These are phyloP conservation scores for Apolygus lucorum DNA, from an alignment of 1,140 invertebrate genomes.

Conservation along the genomic window DNA sequence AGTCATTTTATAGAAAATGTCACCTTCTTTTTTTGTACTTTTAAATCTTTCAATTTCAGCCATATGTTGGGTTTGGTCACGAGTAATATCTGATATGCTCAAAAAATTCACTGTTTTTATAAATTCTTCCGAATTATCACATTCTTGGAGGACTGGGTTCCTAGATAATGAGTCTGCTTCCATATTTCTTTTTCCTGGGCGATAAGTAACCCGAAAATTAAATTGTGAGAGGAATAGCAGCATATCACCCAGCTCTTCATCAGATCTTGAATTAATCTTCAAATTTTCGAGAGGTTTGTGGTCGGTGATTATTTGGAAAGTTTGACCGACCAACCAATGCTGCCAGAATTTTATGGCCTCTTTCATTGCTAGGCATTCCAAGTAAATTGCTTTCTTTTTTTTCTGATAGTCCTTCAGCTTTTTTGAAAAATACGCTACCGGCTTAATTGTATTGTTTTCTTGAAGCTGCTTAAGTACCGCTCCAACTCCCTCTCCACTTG, in stretches of 20 bases:
- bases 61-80: not conserved
- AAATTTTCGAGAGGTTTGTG: conserved; percentile 40
- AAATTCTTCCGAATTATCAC: conserved; percentile 27
- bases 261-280: conserved; percentile 37
- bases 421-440: conserved; percentile 36
- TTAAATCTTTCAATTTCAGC: not conserved
- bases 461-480: conserved; percentile 37
- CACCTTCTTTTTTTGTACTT: conserved; percentile 11
- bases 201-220: conserved; percentile 33
- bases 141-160: conserved; percentile 33
- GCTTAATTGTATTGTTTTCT: conserved; percentile 32
- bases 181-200: conserved; percentile 30
- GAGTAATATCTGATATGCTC: not conserved
- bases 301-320: conserved; percentile 38
- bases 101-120: conserved; percentile 31
- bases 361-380: conserved; percentile 40
- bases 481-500: conserved; percentile 20
- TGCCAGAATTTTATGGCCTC: conserved; percentile 39
- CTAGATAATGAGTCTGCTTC: conserved; percentile 32
- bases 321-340: conserved; percentile 37
- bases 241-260: conserved; percentile 38
- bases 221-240: conserved; percentile 38
- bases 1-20: conserved; percentile 3
- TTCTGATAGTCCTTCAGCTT: conserved; percentile 35
- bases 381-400: conserved; percentile 36